phyloP scores from a whole-genome alignment of 2,113 vertebrate genomes.

The Azemiops feae region DNA sequence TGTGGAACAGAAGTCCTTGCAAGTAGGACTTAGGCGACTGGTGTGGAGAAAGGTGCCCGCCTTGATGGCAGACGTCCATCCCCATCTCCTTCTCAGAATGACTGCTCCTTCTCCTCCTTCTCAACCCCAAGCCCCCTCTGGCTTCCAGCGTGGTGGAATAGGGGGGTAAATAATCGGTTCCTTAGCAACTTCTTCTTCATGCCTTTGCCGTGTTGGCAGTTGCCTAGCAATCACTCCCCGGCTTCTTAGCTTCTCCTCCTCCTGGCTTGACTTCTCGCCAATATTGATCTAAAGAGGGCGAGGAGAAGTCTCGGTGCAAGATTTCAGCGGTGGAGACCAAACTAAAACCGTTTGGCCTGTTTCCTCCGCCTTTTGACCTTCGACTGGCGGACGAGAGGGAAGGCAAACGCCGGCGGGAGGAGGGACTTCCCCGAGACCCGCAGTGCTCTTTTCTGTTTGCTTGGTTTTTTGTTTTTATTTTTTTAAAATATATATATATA shows the following conservation, averaged over 20 bases:
- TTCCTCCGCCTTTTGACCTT: neutral
- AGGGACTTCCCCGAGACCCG: neutral
- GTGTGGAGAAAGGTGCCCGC: neutral
- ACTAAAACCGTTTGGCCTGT: neutral
- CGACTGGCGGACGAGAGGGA: neutral
- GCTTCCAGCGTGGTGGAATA: neutral
- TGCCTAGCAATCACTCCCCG: neutral
- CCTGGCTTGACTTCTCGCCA: neutral
- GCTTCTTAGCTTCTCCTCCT: neutral
- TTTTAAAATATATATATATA: too few species aligned
- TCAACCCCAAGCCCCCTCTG: neutral
- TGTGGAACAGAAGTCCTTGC: neutral
- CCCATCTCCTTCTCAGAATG: neutral
- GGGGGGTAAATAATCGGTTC: neutral
- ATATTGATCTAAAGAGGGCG: neutral
- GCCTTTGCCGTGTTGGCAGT: neutral
- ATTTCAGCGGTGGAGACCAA: neutral
- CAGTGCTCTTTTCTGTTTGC: neutral
- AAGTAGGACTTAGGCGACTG: neutral
- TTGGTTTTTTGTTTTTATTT: neutral
- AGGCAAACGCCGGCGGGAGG: neutral
- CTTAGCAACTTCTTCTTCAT: neutral
- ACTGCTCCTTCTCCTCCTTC: neutral
- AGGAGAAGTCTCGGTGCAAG: neutral
- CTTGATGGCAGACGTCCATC: neutral